Evolutionary conservation across 1,140 invertebrate species (phyloP), one percentile per base, ranked within the genome.

Genomic region (Acyrthosiphon pisum): DNA sequence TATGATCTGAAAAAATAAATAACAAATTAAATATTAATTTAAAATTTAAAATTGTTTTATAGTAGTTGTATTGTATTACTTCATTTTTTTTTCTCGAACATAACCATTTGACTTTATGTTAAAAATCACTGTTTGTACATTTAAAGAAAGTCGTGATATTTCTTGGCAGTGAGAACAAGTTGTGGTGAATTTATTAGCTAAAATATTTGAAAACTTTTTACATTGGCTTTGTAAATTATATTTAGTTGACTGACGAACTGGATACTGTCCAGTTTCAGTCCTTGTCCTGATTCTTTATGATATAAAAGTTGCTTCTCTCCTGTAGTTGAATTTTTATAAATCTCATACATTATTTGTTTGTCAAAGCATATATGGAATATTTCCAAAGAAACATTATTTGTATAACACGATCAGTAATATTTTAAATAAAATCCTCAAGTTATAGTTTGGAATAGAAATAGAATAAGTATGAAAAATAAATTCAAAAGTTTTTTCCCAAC

Each of bases 91-190:
- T n/a, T n/a, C 6, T 0, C 18, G 26, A 88, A 50, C 1, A 56
- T 46, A 30, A 56, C 88, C 9, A 18, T 89, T 53, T 56, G 50
- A 90, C 37, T 90, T 60, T 41, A 30, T 90, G 30, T 35, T 44
- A 56, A 60, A 68, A 26, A 30, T 30, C 48, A 41, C 26, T 22
- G 23, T 53, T 60, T 60, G 26, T 60, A 90, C 26, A 60, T 90
- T 90, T 35, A 22, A 90, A 90, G 89, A 26, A 53, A 60, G 30
- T 30, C 11, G 4, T 44, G 37, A 90, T 90, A 26, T 44, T 68
- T 90, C 53, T 90, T 90, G 89, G 89, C 89, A 90, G 35, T 60
- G n/a, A 46, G 8, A 60, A 90, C 89, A 18, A 90, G 37, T 30
- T 18, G 35, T 23, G 89, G 53, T 56, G 53, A 90, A 90, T 90